Evolutionary conservation across 2,888 invertebrate species (phyloP), one percentile per base, ranked within the genome.

Genomic region (Aspidiotus destructor): DNA sequence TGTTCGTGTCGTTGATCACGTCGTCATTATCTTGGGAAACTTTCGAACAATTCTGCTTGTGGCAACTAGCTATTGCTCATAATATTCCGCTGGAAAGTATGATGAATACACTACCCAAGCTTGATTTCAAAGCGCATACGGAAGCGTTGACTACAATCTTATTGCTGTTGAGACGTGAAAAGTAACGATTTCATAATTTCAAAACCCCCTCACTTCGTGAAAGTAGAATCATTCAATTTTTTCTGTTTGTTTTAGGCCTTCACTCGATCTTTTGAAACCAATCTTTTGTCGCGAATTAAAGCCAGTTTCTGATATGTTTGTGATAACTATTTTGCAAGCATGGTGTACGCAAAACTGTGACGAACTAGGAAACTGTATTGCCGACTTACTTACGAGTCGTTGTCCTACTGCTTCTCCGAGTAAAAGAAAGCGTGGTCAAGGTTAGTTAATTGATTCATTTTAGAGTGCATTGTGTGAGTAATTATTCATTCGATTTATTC

Each of bases 271-370:
- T 72, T 80, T 97, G 73, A 84, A 90, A 74, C 88, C 90, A 73
- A 81, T 96, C 74, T 85, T 96, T 74, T 86, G 87, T 73, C 83
- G 90, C 71, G 83, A 86, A 74, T 82, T 85, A 9, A 86, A 86
- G 75, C 84, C 83, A 62, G 80, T 82, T 55, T 85, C 87, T 70
- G 96, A 96, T 78, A 84, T 87, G 71, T 94, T 97, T 80, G 89
- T 95, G 13, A 89, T 92, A 58, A 92, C 96, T 6, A 86, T 92
- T 53, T 80, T 98, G 72, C 89, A 93, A 75, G 91, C 89, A 79
- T 98, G 94, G 97, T 94, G 92, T 78, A 88, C 92, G 75, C 90
- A 92, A 75, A 87, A 88, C 75, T 92, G 95, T 75, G 93, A 94
- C 74, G 90, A 89, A 77, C 83, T 91, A 70, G 89, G 86, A 7